Conservation (phyloP, 2,888 invertebrate species). For the Drosophila cognata region DNA sequence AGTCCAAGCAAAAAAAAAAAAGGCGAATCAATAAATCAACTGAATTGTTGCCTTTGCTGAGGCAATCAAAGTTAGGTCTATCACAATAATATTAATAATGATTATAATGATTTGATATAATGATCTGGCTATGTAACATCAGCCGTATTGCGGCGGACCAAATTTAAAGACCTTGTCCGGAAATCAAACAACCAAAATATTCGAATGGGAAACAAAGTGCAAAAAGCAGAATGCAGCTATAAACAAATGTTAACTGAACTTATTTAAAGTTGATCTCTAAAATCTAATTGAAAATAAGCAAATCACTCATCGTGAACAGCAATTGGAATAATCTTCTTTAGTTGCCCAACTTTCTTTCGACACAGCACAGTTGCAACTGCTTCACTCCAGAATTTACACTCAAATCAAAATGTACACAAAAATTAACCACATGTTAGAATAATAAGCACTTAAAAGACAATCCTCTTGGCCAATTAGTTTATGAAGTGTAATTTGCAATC, state of each 20-base stretch:
- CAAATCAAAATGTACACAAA: too few relatives aligned
- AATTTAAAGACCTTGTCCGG: constrained; percentile 60
- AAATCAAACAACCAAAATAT: constrained; percentile 31
- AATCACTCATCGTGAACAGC: neutral
- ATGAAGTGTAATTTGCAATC: neutral
- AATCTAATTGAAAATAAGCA: neutral
- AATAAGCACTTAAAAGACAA: neutral
- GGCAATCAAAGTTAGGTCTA: constrained; percentile 9
- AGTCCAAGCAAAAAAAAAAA: constrained; percentile 5
- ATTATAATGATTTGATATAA: constrained; percentile 54
- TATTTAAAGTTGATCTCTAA: neutral
- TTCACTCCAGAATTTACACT: neutral
- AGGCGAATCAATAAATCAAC: constrained; percentile 46
- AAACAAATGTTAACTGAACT: neutral
- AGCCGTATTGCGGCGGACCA: constrained; percentile 33
- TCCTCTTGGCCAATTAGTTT: neutral
- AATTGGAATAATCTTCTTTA: neutral
- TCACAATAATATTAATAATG: constrained; percentile 38
- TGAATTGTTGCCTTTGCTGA: constrained; percentile 29
- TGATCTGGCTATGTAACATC: constrained; percentile 18
- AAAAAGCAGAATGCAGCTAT: neutral
- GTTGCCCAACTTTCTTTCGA: neutral
- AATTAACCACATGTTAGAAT: neutral
- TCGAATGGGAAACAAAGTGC: neutral
- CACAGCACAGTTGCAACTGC: neutral